Evolutionary conservation across 2,888 invertebrate species (phyloP).

Genomic region (Lycaena phlaeas): DNA sequence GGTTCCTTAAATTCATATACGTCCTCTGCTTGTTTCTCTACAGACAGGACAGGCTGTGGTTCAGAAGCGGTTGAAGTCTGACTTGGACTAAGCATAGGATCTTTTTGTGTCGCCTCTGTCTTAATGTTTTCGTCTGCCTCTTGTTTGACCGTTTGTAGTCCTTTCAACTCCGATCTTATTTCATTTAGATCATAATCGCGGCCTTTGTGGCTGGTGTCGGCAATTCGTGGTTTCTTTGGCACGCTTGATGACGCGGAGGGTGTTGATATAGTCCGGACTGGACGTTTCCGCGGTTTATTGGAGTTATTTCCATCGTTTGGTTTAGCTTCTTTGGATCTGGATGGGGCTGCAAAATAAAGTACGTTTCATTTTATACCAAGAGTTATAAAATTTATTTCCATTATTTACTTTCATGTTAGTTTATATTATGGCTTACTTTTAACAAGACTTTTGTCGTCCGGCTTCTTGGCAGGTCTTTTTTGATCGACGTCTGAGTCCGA

Average conservation of each 20-base stretch:
- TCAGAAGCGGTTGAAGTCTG: conserved; percentile 21
- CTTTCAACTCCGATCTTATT: conserved; percentile 88
- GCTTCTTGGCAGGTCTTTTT: conserved; percentile 53
- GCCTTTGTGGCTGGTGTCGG: conserved; percentile 39
- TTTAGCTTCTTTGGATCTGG: conserved; percentile 49
- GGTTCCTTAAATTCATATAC: conserved; percentile 93
- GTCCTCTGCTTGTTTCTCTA: conserved; percentile 71
- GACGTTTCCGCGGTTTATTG: conserved; percentile 54
- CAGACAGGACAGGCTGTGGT: conserved; percentile 32
- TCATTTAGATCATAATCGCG: conserved; percentile 89
- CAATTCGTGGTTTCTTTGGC: conserved; percentile 39
- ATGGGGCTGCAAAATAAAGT: conserved; percentile 33
- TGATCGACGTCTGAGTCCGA: conserved; percentile 66
- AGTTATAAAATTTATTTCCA: too few relatives aligned
- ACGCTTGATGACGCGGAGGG: conserved; percentile 35
- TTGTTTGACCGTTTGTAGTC: conserved; percentile 73
- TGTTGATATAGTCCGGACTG: conserved; percentile 43
- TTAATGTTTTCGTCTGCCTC: conserved; percentile 49
- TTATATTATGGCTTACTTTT: conserved; percentile 57
- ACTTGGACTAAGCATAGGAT: conserved; percentile 23
- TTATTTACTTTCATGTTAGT: too few relatives aligned
- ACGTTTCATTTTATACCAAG: not conserved
- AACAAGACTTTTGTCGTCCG: conserved; percentile 43
- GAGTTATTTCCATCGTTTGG: conserved; percentile 57
- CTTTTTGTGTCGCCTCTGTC: conserved; percentile 42